phyloP scores from a whole-genome alignment of 2,797 vertebrate genomes.

The Leucoraja ocellata region DNA sequence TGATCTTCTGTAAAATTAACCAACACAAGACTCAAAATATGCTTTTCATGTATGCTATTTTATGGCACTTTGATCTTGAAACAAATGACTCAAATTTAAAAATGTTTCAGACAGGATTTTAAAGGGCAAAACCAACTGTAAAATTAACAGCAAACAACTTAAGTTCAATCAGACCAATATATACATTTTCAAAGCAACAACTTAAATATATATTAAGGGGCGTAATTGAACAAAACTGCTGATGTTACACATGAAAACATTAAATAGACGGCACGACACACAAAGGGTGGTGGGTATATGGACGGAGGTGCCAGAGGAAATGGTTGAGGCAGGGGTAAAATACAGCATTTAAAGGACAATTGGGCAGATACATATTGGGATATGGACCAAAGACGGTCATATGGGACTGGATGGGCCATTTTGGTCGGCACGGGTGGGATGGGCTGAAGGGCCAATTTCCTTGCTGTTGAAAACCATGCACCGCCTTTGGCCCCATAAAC shows the following conservation, averaged over 20 bases:
- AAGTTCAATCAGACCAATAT: slow-evolving; percentile 12
- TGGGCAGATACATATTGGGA: too few species aligned
- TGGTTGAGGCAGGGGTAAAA: too few species aligned
- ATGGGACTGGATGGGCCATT: too few species aligned
- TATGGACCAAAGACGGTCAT: too few species aligned
- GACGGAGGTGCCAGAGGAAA: too few species aligned
- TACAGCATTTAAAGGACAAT: too few species aligned
- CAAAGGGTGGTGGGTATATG: too few species aligned
- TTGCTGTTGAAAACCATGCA: too few species aligned
- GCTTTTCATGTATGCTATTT: slow-evolving; percentile 21
- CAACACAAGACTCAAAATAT: slow-evolving; percentile 4
- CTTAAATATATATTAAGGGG: neutral
- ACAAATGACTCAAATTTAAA: slow-evolving; percentile 7
- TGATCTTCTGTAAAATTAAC: slow-evolving; percentile 14
- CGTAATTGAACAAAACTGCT: neutral
- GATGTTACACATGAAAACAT: neutral
- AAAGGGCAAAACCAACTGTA: neutral
- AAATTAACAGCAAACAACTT: neutral
- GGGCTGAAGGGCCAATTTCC: too few species aligned
- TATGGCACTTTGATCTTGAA: slow-evolving; percentile 24
- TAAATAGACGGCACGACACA: too few species aligned
- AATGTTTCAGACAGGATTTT: slow-evolving; percentile 15
- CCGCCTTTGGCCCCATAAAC: too few species aligned
- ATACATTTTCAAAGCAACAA: neutral
- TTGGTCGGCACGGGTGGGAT: too few species aligned